Evolutionary conservation across 2,888 invertebrate genomes (phyloP).

Genomic region (Meliscaeva auricollis): DNA sequence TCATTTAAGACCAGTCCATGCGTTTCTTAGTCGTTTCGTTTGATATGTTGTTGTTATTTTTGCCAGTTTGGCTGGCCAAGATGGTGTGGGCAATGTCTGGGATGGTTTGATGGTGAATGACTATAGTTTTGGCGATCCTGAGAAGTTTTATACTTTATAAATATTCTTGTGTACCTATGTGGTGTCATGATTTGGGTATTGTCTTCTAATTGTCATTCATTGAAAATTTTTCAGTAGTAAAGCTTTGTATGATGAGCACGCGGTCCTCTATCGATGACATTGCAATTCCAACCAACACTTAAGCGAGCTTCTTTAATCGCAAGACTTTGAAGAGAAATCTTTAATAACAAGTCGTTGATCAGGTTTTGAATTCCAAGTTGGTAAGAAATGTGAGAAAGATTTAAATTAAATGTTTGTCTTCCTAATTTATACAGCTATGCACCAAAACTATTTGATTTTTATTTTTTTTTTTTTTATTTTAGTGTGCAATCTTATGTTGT

Average conservation of each 20-base stretch:
- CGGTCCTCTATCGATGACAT: too few relatives aligned
- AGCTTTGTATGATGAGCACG: too few relatives aligned
- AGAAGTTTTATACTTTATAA: not conserved
- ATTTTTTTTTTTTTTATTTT: not conserved
- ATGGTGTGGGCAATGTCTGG: not conserved
- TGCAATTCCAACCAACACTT: too few relatives aligned
- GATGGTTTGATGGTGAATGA: not conserved
- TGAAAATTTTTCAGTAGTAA: constrained; percentile 24
- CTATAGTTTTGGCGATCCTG: not conserved
- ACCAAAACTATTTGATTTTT: not conserved
- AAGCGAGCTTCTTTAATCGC: too few relatives aligned
- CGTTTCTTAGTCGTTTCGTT: constrained; percentile 7
- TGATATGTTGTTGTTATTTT: constrained; percentile 42
- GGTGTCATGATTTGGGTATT: constrained; percentile 6
- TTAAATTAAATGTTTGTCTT: not conserved
- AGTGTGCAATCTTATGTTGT: not conserved
- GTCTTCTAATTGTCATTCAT: constrained; percentile 54
- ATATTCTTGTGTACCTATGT: not conserved
- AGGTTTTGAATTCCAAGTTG: constrained; percentile 52
- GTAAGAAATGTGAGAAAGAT: not conserved
- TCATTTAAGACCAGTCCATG: constrained; percentile 17
- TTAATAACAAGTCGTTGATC: constrained; percentile 41
- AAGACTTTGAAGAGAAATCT: not conserved
- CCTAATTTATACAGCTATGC: constrained; percentile 51
- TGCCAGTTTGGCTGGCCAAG: not conserved